Percentiles rank a stretch among this genome's conserved stretches.
phyloP scores from a whole-genome alignment of 2,797 vertebrate species.

The Syngnathus rostellatus region DNA sequence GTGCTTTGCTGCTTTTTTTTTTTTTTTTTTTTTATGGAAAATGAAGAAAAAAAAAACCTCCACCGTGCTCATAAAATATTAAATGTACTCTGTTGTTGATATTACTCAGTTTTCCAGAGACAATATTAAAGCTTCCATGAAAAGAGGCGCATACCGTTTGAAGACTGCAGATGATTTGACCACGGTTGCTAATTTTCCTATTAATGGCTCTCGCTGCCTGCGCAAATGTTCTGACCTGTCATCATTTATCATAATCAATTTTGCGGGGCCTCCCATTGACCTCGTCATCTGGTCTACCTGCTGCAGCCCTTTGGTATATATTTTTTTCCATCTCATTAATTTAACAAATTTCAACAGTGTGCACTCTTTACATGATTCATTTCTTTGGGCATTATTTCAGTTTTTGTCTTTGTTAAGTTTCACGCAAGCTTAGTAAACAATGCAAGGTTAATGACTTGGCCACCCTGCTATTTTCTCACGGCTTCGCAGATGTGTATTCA shows the following conservation, averaged over 20 bases:
- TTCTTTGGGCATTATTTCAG: constrained; percentile 45
- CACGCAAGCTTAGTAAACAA: constrained; percentile 59
- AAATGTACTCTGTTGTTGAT: constrained; percentile 6
- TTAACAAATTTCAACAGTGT: constrained; percentile 80
- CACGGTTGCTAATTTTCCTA: constrained; percentile 63
- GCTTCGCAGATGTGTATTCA: constrained; percentile 11
- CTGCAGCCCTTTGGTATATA: constrained; percentile 62
- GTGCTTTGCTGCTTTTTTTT: constrained; percentile 1
- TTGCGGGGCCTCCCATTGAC: constrained; percentile 75
- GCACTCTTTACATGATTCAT: constrained; percentile 76
- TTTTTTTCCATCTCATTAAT: constrained; percentile 80
- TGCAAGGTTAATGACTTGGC: constrained; percentile 51
- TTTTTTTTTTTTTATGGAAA: constrained; percentile 13
- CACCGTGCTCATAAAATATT: constrained; percentile 13
- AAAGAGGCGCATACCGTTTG: constrained; percentile 33
- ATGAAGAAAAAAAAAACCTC: constrained; percentile 4
- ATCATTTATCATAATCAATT: constrained; percentile 78
- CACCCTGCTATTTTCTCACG: constrained; percentile 9
- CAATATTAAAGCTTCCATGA: constrained; percentile 17
- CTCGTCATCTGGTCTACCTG: constrained; percentile 75
- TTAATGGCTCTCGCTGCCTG: constrained; percentile 55
- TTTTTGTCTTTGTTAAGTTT: constrained; percentile 35
- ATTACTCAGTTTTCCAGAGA: neutral
- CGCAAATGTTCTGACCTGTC: constrained; percentile 58
- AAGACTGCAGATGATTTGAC: constrained; percentile 52